These are phyloP conservation scores for Helicoverpa armigera DNA, from an alignment of 1,140 invertebrate genomes.

Conservation along the genomic window DNA sequence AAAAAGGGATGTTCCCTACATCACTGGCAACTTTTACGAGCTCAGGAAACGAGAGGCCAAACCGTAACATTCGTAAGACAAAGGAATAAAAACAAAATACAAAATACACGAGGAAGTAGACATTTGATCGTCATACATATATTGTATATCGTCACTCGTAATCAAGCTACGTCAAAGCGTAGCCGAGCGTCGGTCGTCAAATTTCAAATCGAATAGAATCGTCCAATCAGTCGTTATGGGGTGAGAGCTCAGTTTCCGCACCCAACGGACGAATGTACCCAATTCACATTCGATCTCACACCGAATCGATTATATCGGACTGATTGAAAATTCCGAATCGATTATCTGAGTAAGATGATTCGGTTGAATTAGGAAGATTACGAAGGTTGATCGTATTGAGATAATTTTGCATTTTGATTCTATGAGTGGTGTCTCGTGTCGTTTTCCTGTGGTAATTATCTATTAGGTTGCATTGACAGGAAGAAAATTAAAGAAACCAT, in stretches of 20 bases:
- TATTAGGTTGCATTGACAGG: too few relatives aligned
- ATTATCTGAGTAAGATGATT: conserved; percentile 42
- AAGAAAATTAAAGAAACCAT: too few relatives aligned
- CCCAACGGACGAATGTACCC: conserved; percentile 23
- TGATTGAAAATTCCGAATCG: conserved; percentile 47
- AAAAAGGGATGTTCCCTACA: background rate
- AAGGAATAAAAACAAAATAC: background rate
- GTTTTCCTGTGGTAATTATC: background rate
- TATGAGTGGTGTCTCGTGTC: background rate
- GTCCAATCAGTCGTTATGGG: conserved; percentile 50
- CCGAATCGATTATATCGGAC: conserved; percentile 38
- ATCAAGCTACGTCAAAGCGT: conserved; percentile 45
- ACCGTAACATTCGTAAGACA: background rate
- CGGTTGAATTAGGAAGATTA: conserved; percentile 18
- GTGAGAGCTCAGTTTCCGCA: conserved; percentile 44
- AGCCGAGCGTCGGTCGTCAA: conserved; percentile 37
- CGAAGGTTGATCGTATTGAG: conserved; percentile 3
- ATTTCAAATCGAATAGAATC: conserved; percentile 54
- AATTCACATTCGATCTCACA: conserved; percentile 48
- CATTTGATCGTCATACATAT: background rate
- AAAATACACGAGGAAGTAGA: background rate
- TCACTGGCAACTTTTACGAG: background rate
- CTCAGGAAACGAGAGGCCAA: background rate
- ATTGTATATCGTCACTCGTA: conserved; percentile 26
- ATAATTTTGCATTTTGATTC: conserved; percentile 23